Evolutionary conservation across 2,797 vertebrate genomes (phyloP), one percentile per base, ranked within the genome.

Genomic region (Selene dorsalis): DNA sequence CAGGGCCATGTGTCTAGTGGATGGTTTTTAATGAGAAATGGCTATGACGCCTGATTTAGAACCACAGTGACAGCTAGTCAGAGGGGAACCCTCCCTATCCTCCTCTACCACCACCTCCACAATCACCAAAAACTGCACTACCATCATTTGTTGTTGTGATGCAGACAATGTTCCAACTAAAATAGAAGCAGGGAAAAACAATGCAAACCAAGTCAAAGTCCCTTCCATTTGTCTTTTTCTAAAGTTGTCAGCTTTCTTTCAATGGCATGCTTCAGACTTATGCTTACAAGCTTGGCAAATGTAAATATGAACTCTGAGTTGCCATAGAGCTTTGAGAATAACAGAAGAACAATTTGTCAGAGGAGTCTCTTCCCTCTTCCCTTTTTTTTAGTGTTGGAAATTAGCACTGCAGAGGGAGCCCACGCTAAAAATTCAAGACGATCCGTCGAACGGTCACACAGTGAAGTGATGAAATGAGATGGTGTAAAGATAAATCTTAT

Each of bases 11-110:
- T 82, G 84, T 92, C 86, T 92, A 92, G 91, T 93, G 86, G 85
- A 79, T 86, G 82, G 69, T 85, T 91, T 93, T 90, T 93, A 94
- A 93, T 92, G 89, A 93, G 90, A 90, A 81, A 84, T 86, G 80
- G 87, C 82, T 89, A 79, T 79, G 86, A 87, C 5, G 86, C 69
- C 77, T 87, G 91, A 90, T 93, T 89, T 89, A 86, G 88, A 92
- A 85, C 70, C 56, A 22, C 87, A 79, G 85, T 93, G 92, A 94
- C 92, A 94, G 92, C 84, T 79, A 82, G 88, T 87, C 82, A 86
- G 70, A 86, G 77, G 41, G 45, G 63, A 62, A 67, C 60, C 71
- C 26, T 56, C 47, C 53, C 45, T 62, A 75, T 55, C 63, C 61
- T 39, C 56, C 43, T 61, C 80, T 57, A 38, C 24, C 60, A 48